These are phyloP conservation scores for Prosopocoilus inquinatus DNA, from an alignment of 2,888 invertebrate species.

Conservation along the genomic window DNA sequence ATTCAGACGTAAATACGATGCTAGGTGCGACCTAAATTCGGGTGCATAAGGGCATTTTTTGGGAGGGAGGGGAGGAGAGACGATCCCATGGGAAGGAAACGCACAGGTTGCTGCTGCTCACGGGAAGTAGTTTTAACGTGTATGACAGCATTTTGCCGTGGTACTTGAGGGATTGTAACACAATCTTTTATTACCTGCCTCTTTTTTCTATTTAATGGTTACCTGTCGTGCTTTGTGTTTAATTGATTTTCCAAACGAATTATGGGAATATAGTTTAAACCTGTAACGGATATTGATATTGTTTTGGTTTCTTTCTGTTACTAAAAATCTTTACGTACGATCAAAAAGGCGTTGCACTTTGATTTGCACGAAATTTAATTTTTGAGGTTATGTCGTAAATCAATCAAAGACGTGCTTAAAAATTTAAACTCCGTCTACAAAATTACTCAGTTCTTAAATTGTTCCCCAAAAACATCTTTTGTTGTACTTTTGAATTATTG, in stretches of 20 bases:
- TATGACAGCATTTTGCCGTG: neutral
- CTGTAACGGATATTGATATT: too few relatives aligned
- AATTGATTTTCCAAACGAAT: neutral
- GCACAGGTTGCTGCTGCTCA: conserved; percentile 31
- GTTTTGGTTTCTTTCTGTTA: too few relatives aligned
- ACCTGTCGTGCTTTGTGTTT: neutral
- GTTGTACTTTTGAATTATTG: too few relatives aligned
- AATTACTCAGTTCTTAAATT: too few relatives aligned
- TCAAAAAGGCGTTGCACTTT: neutral
- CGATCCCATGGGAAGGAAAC: conserved; percentile 28
- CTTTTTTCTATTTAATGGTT: neutral
- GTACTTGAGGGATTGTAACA: conserved; percentile 3
- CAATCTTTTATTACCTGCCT: neutral
- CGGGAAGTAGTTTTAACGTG: conserved; percentile 26
- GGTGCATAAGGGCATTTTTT: conserved; percentile 24
- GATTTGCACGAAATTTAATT: neutral
- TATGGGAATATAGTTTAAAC: too few relatives aligned
- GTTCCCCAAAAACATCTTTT: too few relatives aligned
- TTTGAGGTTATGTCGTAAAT: too few relatives aligned
- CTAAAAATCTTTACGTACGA: too few relatives aligned
- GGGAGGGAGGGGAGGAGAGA: conserved; percentile 4
- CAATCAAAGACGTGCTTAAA: too few relatives aligned
- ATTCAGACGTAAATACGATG: conserved; percentile 4
- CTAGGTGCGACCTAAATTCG: neutral
- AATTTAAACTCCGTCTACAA: too few relatives aligned